Evolutionary conservation across 2,888 invertebrate species (phyloP).

Genomic region (Limnephilus auricula): DNA sequence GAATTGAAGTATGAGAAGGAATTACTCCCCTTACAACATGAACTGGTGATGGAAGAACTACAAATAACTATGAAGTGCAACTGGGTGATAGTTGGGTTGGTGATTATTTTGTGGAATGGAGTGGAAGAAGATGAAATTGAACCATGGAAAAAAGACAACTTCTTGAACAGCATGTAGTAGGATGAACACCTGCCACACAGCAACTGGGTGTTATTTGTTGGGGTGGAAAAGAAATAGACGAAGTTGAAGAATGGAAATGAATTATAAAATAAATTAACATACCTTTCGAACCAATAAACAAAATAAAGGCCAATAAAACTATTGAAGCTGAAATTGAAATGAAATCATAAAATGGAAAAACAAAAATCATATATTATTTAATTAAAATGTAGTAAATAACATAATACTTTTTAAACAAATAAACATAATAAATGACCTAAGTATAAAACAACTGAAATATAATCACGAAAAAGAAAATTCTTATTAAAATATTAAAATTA

Average conservation of each 20-base stretch:
- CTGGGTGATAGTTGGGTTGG: too few species aligned
- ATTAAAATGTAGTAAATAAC: too few species aligned
- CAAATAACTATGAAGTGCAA: too few species aligned
- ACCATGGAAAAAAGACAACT: slow-evolving; percentile 84
- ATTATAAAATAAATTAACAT: not conserved
- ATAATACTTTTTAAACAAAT: too few species aligned
- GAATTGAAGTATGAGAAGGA: too few species aligned
- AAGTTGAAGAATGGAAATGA: not conserved
- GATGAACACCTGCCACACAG: slow-evolving; percentile 86
- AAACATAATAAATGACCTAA: not conserved
- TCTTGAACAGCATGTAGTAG: slow-evolving; percentile 99
- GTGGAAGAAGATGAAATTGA: too few species aligned
- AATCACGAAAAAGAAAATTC: not conserved
- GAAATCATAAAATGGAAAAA: too few species aligned
- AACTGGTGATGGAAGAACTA: too few species aligned
- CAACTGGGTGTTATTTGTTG: not conserved
- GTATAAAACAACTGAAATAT: not conserved
- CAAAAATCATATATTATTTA: too few species aligned
- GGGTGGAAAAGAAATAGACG: not conserved
- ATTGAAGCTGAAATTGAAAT: too few species aligned
- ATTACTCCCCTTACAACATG: too few species aligned
- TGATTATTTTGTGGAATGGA: too few species aligned
- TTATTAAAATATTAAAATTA: not conserved
- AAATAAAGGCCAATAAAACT: not conserved
- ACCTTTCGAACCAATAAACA: not conserved